These are phyloP conservation scores for Heliornis fulica DNA, from an alignment of 2,113 vertebrate genomes.

Conservation along the genomic window DNA sequence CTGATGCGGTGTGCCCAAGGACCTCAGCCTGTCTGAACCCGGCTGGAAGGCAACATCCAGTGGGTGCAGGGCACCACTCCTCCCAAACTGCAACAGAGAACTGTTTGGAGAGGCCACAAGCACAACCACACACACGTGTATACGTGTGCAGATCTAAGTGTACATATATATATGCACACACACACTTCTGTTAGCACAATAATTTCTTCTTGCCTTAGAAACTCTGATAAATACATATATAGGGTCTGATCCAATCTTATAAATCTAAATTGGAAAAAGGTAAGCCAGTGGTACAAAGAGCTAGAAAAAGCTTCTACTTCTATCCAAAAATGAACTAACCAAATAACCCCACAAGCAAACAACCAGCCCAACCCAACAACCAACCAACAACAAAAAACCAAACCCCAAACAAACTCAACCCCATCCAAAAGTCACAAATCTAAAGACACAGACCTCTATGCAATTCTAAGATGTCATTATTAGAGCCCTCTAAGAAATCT, in stretches of 20 bases:
- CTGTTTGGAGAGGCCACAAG: background rate
- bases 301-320: background rate
- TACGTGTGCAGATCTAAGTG: background rate
- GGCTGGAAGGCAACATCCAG: background rate
- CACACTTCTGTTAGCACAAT: background rate
- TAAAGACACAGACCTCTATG: background rate
- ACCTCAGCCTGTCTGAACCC: background rate
- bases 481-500: background rate
- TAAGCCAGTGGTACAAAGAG: background rate
- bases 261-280: background rate
- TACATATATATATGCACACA: background rate
- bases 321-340: background rate
- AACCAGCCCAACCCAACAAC: background rate
- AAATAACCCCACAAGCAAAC: background rate
- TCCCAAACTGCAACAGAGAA: background rate
- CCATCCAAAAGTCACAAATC: background rate
- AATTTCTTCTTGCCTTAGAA: background rate
- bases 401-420: background rate
- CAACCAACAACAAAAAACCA: background rate
- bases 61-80: background rate
- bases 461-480: background rate
- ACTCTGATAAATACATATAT: fast-evolving
- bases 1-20: background rate
- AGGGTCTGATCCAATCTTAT: background rate
- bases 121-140: fast-evolving